Percentiles rank a stretch among this genome's conserved stretches.
Conservation (phyloP, 2,888 invertebrate genomes). For the Cheilosia variabilis region DNA sequence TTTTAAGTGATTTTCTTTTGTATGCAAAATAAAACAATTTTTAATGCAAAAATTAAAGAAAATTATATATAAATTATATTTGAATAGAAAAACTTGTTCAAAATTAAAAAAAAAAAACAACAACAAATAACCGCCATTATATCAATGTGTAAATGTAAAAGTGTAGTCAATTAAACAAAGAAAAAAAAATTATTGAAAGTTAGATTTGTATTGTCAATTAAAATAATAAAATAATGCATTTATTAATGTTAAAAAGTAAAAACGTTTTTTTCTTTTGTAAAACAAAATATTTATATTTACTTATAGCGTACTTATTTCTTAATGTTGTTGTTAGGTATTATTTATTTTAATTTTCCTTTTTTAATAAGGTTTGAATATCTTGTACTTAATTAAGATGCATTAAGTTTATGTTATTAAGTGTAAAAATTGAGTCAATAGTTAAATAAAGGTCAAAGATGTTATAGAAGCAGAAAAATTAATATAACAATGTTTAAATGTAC, state of each 20-base stretch:
- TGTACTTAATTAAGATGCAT: slow-evolving; percentile 66
- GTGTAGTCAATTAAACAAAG: slow-evolving; percentile 69
- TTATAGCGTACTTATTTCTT: slow-evolving; percentile 66
- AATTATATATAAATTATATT: slow-evolving; percentile 6
- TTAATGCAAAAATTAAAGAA: slow-evolving; percentile 23
- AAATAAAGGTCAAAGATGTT: slow-evolving; percentile 59
- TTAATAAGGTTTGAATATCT: slow-evolving; percentile 34
- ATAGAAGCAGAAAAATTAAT: slow-evolving; percentile 19
- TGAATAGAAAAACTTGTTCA: slow-evolving; percentile 22
- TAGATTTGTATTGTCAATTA: slow-evolving; percentile 74
- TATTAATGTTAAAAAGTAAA: slow-evolving; percentile 62
- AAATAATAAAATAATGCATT: slow-evolving; percentile 56
- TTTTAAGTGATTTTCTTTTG: slow-evolving; percentile 53
- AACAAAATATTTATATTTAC: slow-evolving; percentile 44
- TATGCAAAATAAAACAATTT: slow-evolving; percentile 44
- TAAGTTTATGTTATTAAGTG: slow-evolving; percentile 53
- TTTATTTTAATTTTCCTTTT: slow-evolving; percentile 20
- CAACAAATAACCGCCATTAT: slow-evolving; percentile 39
- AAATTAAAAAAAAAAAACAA: slow-evolving; percentile 31
- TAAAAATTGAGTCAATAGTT: slow-evolving; percentile 47
- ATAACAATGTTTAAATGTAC: slow-evolving; percentile 69
- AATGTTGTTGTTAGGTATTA: slow-evolving; percentile 26
- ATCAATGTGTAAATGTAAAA: slow-evolving; percentile 72
- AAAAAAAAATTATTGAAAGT: slow-evolving; percentile 47
- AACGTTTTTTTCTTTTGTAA: slow-evolving; percentile 19